Percentiles rank a stretch among this genome's conserved stretches.
Conservation (phyloP, 1,140 invertebrate species). For the Paracyclopina nana region DNA sequence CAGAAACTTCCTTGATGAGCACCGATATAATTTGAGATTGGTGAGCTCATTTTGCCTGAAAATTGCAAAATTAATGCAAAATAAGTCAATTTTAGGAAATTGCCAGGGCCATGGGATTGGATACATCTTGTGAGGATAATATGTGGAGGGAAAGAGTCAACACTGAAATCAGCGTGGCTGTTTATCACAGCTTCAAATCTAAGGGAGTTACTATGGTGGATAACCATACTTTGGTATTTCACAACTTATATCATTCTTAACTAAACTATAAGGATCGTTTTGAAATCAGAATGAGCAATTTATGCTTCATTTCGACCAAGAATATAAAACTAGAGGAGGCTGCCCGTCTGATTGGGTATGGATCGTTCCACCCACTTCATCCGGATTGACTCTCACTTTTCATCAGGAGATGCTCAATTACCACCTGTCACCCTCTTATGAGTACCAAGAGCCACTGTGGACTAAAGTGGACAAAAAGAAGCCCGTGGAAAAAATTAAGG, state of each 20-base stretch:
- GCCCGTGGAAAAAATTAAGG: too few species aligned
- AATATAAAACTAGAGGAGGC: constrained; percentile 65
- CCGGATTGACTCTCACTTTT: constrained; percentile 71
- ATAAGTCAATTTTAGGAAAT: too few species aligned
- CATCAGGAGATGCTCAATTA: constrained; percentile 91
- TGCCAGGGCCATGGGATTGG: constrained; percentile 65
- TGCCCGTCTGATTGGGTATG: constrained; percentile 82
- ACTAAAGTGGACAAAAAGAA: too few species aligned
- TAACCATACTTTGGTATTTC: too few species aligned
- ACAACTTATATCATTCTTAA: too few species aligned
- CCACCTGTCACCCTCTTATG: constrained; percentile 67
- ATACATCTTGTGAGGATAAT: constrained; percentile 55
- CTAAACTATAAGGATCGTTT: too few species aligned
- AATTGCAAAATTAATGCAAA: too few species aligned
- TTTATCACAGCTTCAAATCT: constrained; percentile 53
- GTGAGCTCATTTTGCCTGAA: constrained; percentile 32
- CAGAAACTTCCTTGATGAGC: constrained; percentile 64
- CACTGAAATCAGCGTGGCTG: constrained; percentile 73
- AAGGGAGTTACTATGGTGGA: constrained; percentile 80
- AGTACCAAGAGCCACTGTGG: too few species aligned
- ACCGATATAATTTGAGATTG: constrained; percentile 69
- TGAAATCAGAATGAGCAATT: constrained; percentile 85
- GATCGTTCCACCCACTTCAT: constrained; percentile 82
- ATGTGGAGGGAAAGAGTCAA: constrained; percentile 83
- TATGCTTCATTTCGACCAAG: constrained; percentile 86